Evolutionary conservation across 2,888 invertebrate genomes (phyloP).

Genomic region (Pollenia angustigena): DNA sequence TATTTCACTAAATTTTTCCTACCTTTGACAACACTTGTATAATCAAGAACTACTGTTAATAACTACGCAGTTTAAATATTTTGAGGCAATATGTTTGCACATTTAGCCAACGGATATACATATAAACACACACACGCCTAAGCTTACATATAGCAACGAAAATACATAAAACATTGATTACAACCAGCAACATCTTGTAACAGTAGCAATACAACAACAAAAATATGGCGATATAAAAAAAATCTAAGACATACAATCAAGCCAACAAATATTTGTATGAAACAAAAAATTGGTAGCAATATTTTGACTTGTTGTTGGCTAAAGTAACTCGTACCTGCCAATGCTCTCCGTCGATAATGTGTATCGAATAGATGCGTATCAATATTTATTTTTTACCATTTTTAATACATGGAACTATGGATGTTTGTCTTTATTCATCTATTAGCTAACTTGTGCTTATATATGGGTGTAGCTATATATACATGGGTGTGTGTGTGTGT

Average conservation of each 20-base stretch:
- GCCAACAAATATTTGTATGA: constrained; percentile 23
- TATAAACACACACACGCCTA: background rate
- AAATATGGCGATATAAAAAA: background rate
- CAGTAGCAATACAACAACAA: constrained; percentile 48
- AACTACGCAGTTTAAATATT: constrained; percentile 60
- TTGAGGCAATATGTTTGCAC: constrained; percentile 56
- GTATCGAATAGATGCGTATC: constrained; percentile 73
- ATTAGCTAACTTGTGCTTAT: constrained; percentile 2
- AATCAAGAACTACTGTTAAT: constrained; percentile 59
- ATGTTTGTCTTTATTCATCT: constrained; percentile 9
- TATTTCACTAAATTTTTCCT: background rate
- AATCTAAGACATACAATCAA: constrained; percentile 27
- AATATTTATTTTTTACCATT: constrained; percentile 58
- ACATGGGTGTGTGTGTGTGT: background rate
- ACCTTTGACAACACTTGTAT: constrained; percentile 38
- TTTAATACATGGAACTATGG: constrained; percentile 5
- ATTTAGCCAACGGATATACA: constrained; percentile 11
- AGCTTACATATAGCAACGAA: background rate
- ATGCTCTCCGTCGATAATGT: constrained; percentile 68
- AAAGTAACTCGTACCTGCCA: constrained; percentile 67
- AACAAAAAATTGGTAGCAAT: constrained; percentile 60
- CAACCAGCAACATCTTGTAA: constrained; percentile 67
- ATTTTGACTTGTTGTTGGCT: constrained; percentile 57
- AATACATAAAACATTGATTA: constrained; percentile 43
- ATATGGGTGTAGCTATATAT: constrained; percentile 18